These are phyloP conservation scores for Drepana arcuata DNA, from an alignment of 1,140 invertebrate species.

Conservation along the genomic window DNA sequence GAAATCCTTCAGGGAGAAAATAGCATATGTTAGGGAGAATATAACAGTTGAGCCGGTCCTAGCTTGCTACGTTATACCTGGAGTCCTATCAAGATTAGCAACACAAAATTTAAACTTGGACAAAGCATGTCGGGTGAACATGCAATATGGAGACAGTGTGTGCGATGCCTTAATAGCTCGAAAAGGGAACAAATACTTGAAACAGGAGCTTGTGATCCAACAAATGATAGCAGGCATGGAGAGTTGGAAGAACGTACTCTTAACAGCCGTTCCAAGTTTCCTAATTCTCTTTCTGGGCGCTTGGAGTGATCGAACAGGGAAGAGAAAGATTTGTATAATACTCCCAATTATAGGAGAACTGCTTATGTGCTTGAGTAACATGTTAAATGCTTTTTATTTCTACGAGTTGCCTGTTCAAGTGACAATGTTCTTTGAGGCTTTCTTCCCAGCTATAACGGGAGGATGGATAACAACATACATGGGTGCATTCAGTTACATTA, in stretches of 20 bases:
- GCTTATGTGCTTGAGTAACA: slow-evolving; percentile 78
- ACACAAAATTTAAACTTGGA: slow-evolving; percentile 75
- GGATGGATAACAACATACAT: slow-evolving; percentile 73
- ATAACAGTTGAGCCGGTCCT: slow-evolving; percentile 74
- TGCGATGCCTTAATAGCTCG: slow-evolving; percentile 69
- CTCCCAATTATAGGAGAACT: slow-evolving; percentile 84
- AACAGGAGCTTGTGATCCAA: slow-evolving; percentile 65
- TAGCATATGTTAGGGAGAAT: slow-evolving; percentile 41
- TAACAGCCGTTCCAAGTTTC: slow-evolving; percentile 65
- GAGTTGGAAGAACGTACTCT: slow-evolving; percentile 67
- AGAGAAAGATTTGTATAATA: slow-evolving; percentile 85
- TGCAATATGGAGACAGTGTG: slow-evolving; percentile 58
- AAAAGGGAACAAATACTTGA: slow-evolving; percentile 49
- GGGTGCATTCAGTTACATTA: slow-evolving; percentile 74
- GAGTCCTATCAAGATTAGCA: slow-evolving; percentile 64
- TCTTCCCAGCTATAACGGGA: slow-evolving; percentile 73
- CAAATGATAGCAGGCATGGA: slow-evolving; percentile 70
- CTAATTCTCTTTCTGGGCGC: slow-evolving; percentile 73
- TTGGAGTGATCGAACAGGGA: slow-evolving; percentile 77
- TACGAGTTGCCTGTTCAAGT: slow-evolving; percentile 81
- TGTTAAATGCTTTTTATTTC: slow-evolving; percentile 82
- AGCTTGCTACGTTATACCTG: slow-evolving; percentile 68
- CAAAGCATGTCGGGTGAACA: slow-evolving; percentile 75
- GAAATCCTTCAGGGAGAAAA: slow-evolving; percentile 66
- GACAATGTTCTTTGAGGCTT: slow-evolving; percentile 69